Conservation (phyloP, 92 coral and sea anemone genomes). For the Paramuricea clavata region DNA sequence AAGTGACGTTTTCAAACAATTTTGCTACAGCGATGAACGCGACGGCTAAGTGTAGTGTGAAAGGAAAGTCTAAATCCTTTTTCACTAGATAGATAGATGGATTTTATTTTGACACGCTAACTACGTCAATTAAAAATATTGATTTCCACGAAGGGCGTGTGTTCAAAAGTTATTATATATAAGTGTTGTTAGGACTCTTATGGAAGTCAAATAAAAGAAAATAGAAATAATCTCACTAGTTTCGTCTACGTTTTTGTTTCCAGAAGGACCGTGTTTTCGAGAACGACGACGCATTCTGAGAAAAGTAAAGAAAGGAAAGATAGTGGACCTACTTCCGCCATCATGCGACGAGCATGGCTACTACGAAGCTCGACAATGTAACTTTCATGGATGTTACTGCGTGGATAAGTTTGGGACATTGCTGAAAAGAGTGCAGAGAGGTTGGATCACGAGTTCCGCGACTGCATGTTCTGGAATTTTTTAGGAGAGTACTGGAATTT, state of each 20-base stretch:
- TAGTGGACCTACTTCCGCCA: conserved; percentile 10
- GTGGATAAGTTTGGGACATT: conserved; percentile 15
- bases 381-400: conserved; percentile 14
- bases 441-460: background rate
- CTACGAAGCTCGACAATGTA: background rate
- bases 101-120: too few relatives aligned
- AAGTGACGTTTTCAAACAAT: too few relatives aligned
- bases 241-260: background rate
- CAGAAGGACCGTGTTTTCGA: background rate
- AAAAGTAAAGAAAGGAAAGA: background rate
- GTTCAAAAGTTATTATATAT: too few relatives aligned
- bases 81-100: too few relatives aligned
- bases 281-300: background rate
- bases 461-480: background rate
- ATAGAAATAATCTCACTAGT: too few relatives aligned
- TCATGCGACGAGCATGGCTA: conserved; percentile 18
- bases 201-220: too few relatives aligned
- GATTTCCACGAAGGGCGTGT: too few relatives aligned
- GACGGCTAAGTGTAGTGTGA: too few relatives aligned
- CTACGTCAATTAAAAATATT: too few relatives aligned
- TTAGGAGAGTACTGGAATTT: background rate
- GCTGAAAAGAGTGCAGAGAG: background rate
- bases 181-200: too few relatives aligned
- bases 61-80: too few relatives aligned
- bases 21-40: too few relatives aligned